These are phyloP conservation scores for Drosophila ustulata DNA, from an alignment of 2,888 invertebrate genomes.

Conservation along the genomic window DNA sequence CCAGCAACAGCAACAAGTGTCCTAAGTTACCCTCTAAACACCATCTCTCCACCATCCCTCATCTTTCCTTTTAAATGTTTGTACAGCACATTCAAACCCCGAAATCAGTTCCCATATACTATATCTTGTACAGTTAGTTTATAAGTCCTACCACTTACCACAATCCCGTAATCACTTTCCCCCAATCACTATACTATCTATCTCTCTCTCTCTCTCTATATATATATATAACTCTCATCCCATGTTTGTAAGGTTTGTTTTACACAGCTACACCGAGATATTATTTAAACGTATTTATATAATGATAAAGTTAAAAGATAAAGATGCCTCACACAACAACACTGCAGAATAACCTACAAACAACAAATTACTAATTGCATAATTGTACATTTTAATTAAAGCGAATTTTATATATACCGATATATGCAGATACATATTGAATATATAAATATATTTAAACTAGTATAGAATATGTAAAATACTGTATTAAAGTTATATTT, in stretches of 20 bases:
- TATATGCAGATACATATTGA: constrained; percentile 20
- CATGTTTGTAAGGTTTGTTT: constrained; percentile 43
- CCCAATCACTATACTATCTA: constrained; percentile 13
- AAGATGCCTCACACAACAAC: constrained; percentile 37
- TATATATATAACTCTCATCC: constrained; percentile 12
- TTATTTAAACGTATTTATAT: constrained; percentile 48
- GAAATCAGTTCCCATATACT: constrained; percentile 6
- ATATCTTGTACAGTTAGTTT: constrained; percentile 69
- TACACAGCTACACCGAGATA: constrained; percentile 59
- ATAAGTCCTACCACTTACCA: constrained; percentile 39
- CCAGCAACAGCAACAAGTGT: constrained; percentile 54
- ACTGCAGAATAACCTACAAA: constrained; percentile 32
- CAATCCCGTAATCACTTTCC: constrained; percentile 2
- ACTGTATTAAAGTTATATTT: constrained; percentile 71
- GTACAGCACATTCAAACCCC: constrained; percentile 38
- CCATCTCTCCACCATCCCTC: not conserved
- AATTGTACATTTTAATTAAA: constrained; percentile 66
- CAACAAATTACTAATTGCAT: constrained; percentile 44
- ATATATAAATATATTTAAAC: constrained; percentile 21
- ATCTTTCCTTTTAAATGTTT: constrained; percentile 14
- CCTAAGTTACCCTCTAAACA: constrained; percentile 25
- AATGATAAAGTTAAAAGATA: constrained; percentile 14
- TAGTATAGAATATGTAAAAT: constrained; percentile 69
- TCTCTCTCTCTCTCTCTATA: constrained; percentile 3
- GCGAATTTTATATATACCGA: constrained; percentile 54